phyloP scores from a whole-genome alignment of 2,888 invertebrate genomes.

The Noctua janthina region DNA sequence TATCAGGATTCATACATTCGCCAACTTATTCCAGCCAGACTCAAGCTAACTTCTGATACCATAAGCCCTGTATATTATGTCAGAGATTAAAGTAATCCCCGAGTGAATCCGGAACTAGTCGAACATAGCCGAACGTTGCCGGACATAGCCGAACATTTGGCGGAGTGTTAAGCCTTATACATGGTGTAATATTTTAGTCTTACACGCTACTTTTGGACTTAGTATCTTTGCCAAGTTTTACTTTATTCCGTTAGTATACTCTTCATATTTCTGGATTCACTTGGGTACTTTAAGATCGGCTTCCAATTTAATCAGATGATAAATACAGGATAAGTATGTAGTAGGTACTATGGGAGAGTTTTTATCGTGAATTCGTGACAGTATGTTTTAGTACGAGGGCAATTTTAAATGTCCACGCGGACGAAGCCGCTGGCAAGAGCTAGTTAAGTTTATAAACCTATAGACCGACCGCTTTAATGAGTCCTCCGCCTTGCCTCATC shows the following conservation, averaged over 20 bases:
- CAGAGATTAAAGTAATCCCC: conserved; percentile 38
- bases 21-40: conserved; percentile 5
- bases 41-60: not conserved
- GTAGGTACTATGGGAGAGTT: not conserved
- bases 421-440: no score
- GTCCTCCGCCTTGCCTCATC: no score
- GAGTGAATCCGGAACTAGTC: conserved; percentile 31
- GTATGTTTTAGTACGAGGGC: not conserved
- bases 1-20: not conserved
- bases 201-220: conserved; percentile 20
- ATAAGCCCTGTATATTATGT: conserved; percentile 15
- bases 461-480: no score
- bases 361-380: not conserved
- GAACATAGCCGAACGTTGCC: conserved; percentile 29
- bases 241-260: not conserved
- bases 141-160: conserved; percentile 21
- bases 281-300: not conserved
- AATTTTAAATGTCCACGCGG: not conserved
- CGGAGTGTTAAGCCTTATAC: conserved; percentile 19
- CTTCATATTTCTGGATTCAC: not conserved
- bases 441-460: not conserved
- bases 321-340: not conserved
- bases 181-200: conserved; percentile 39
- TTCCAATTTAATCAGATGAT: not conserved
- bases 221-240: conserved; percentile 25